Conservation (phyloP, 2,888 invertebrate genomes). For the Morpho achilles region DNA sequence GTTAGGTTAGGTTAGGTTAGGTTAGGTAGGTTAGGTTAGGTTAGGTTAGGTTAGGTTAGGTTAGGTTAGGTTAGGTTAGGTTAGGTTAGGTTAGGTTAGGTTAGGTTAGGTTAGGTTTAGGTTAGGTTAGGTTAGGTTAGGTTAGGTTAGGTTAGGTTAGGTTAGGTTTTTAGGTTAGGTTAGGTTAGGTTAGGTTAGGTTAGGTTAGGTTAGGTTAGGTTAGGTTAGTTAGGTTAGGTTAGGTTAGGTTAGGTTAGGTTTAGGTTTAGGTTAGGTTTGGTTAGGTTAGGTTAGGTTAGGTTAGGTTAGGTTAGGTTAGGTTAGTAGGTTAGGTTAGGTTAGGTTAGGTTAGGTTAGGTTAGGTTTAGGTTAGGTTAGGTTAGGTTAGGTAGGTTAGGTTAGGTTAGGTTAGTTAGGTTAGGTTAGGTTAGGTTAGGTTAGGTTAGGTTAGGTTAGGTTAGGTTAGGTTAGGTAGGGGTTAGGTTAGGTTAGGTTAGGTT, state of each 20-base stretch:
- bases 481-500: constrained; percentile 13
- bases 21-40: neutral
- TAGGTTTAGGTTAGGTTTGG: neutral
- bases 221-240: neutral
- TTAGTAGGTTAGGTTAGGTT: neutral
- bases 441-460: constrained; percentile 3
- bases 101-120: neutral
- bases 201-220: constrained; percentile 3
- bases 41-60: constrained; percentile 1
- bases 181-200: neutral
- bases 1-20: neutral
- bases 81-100: neutral
- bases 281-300: neutral
- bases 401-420: constrained; percentile 1
- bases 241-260: neutral
- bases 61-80: neutral
- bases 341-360: constrained; percentile 2
- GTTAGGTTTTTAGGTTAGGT: neutral
- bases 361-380: too few relatives aligned
- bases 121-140: neutral
- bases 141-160: neutral
- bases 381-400: too few relatives aligned
- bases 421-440: constrained; percentile 3
- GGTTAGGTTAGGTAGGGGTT: neutral
- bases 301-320: neutral